phyloP scores from a whole-genome alignment of 2,888 invertebrate genomes.

The Helleia helle region DNA sequence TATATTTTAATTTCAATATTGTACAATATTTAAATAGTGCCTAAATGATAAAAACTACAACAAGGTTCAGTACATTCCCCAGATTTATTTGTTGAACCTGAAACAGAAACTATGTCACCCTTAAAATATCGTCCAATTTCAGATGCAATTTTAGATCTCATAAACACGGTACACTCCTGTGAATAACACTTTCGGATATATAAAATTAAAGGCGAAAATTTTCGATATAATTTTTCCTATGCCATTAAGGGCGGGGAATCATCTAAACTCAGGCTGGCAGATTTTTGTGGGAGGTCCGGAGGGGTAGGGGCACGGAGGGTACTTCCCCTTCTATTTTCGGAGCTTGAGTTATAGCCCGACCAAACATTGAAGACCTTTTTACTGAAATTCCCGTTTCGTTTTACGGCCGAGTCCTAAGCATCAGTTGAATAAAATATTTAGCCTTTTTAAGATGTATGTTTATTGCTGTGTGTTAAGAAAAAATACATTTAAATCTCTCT shows the following conservation, averaged over 20 bases:
- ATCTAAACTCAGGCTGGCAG: slow-evolving; percentile 47
- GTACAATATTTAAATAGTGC: too few relatives aligned
- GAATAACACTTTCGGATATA: too few relatives aligned
- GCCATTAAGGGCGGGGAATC: slow-evolving; percentile 50
- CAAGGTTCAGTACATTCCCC: too few relatives aligned
- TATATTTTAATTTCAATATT: too few relatives aligned
- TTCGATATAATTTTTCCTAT: slow-evolving; percentile 45
- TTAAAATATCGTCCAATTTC: too few relatives aligned
- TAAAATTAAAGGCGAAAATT: slow-evolving; percentile 5
- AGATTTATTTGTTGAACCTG: too few relatives aligned
- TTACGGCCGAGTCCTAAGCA: slow-evolving; percentile 62
- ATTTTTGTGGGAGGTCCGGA: slow-evolving; percentile 23
- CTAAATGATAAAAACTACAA: too few relatives aligned
- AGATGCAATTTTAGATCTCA: too few relatives aligned
- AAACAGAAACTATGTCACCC: too few relatives aligned
- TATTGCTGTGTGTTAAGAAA: slow-evolving; percentile 8
- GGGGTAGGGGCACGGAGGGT: slow-evolving; percentile 25
- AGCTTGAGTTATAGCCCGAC: slow-evolving; percentile 66
- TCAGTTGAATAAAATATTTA: slow-evolving; percentile 60
- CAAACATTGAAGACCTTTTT: slow-evolving; percentile 69
- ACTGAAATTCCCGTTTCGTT: slow-evolving; percentile 63
- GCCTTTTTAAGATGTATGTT: slow-evolving; percentile 37
- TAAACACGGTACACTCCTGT: too few relatives aligned
- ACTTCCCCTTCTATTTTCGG: slow-evolving; percentile 64
- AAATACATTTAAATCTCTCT: background rate